These are phyloP conservation scores for Ophioninae sp. DNA, from an alignment of 2,888 invertebrate genomes.

Conservation along the genomic window DNA sequence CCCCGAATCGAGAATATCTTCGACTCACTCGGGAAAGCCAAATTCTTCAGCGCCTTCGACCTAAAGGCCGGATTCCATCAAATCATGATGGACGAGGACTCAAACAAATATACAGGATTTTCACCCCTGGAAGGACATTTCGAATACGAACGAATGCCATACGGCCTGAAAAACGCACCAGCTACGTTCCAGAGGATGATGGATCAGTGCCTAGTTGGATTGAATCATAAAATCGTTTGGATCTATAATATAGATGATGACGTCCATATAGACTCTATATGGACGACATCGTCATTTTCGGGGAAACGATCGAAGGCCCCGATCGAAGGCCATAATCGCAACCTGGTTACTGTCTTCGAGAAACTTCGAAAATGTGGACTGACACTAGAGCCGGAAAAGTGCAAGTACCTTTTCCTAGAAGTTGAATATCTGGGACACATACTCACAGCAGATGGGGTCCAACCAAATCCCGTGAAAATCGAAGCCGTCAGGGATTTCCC, in stretches of 20 bases:
- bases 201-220: slow-evolving; percentile 30
- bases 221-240: slow-evolving; percentile 15
- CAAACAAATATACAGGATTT: slow-evolving; percentile 49
- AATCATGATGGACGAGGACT: slow-evolving; percentile 35
- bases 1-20: too few relatives aligned
- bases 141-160: slow-evolving; percentile 48
- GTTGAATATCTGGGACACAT: slow-evolving; percentile 66
- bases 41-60: slow-evolving; percentile 49
- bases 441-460: slow-evolving; percentile 61
- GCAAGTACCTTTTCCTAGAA: slow-evolving; percentile 61
- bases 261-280: too few relatives aligned
- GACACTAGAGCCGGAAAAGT: slow-evolving; percentile 63
- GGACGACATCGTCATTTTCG: slow-evolving; percentile 49
- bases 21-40: too few relatives aligned
- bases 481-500: slow-evolving; percentile 65
- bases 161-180: slow-evolving; percentile 45
- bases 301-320: slow-evolving; percentile 24
- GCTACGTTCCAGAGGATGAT: slow-evolving; percentile 46
- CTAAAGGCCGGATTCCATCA: slow-evolving; percentile 49
- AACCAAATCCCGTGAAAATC: slow-evolving; percentile 63
- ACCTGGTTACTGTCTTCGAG: slow-evolving; percentile 33
- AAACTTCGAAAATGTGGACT: slow-evolving; percentile 28
- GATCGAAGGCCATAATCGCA: too few relatives aligned
- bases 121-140: slow-evolving; percentile 41
- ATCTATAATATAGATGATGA: too few relatives aligned